phyloP scores from a whole-genome alignment of 1,140 invertebrate species.

The Potamilus streckersoni region DNA sequence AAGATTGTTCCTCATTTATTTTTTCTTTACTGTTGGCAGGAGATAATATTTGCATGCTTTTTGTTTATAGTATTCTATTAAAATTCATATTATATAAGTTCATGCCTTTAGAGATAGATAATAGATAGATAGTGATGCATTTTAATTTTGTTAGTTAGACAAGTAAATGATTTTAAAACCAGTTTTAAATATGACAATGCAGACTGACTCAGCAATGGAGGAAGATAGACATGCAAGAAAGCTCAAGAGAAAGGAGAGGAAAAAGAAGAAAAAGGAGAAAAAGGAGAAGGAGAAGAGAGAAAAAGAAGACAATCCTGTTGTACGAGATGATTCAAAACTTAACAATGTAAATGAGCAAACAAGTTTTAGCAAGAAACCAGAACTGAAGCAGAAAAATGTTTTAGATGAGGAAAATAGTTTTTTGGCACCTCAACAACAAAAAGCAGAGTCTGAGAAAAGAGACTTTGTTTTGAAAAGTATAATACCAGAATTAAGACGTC shows the following conservation, averaged over 20 bases:
- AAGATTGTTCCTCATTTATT: too few relatives aligned
- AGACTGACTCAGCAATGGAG: conserved; percentile 19
- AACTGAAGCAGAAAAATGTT: too few relatives aligned
- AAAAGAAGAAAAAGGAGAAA: conserved; percentile 27
- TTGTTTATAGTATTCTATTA: not conserved
- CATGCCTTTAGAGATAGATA: not conserved
- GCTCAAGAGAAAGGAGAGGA: conserved; percentile 28
- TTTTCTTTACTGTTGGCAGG: not conserved
- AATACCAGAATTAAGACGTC: too few relatives aligned
- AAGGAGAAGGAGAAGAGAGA: conserved; percentile 23
- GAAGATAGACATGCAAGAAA: conserved; percentile 16
- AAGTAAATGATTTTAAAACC: not conserved
- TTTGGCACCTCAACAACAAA: too few relatives aligned
- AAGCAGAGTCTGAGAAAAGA: too few relatives aligned
- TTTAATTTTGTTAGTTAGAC: not conserved
- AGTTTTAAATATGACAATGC: not conserved
- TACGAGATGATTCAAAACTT: too few relatives aligned
- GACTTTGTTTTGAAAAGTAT: too few relatives aligned
- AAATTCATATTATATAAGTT: not conserved
- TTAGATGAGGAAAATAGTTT: too few relatives aligned
- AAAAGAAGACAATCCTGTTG: not conserved
- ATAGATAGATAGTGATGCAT: not conserved
- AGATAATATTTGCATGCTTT: not conserved
- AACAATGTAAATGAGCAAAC: too few relatives aligned
- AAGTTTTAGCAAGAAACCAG: too few relatives aligned